Percentiles rank a stretch among this genome's conserved stretches.
These are phyloP conservation scores for Pasiphila rectangulata DNA, from an alignment of 2,888 invertebrate genomes.

Conservation along the genomic window DNA sequence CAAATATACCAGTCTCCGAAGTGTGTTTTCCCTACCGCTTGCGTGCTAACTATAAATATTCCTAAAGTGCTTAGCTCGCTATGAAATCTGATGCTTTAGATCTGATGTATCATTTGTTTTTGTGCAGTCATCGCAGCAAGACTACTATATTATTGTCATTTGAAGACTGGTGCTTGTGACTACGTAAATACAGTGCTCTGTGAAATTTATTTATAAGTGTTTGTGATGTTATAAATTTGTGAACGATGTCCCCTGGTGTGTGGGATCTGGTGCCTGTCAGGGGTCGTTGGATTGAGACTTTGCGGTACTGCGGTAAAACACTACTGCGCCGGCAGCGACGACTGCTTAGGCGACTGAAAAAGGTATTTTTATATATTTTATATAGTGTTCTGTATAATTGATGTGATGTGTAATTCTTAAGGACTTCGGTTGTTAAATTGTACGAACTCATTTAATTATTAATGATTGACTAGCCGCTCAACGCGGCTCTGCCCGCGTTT, in stretches of 20 bases:
- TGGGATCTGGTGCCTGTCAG: slow-evolving; percentile 72
- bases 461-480: too few species aligned
- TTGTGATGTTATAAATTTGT: slow-evolving; percentile 41
- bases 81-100: neutral
- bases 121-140: slow-evolving; percentile 6
- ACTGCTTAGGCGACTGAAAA: slow-evolving; percentile 68
- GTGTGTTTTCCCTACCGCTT: neutral
- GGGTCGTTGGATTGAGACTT: slow-evolving; percentile 71
- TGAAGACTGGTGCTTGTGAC: neutral
- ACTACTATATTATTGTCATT: neutral
- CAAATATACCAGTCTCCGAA: slow-evolving; percentile 11
- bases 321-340: slow-evolving; percentile 69
- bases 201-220: slow-evolving; percentile 9
- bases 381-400: too few species aligned
- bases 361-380: slow-evolving; percentile 52
- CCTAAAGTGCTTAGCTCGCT: neutral
- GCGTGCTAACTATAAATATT: slow-evolving; percentile 3
- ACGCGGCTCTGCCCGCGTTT: too few species aligned
- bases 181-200: slow-evolving; percentile 4
- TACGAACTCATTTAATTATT: too few species aligned
- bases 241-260: slow-evolving; percentile 56
- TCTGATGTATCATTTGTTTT: slow-evolving; percentile 9
- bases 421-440: too few species aligned
- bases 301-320: slow-evolving; percentile 73
- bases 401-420: too few species aligned